A percentile compares a stretch with the other conserved stretches of the same genome.
Conservation (phyloP, 1,140 invertebrate species). For the Platyura marginata region DNA sequence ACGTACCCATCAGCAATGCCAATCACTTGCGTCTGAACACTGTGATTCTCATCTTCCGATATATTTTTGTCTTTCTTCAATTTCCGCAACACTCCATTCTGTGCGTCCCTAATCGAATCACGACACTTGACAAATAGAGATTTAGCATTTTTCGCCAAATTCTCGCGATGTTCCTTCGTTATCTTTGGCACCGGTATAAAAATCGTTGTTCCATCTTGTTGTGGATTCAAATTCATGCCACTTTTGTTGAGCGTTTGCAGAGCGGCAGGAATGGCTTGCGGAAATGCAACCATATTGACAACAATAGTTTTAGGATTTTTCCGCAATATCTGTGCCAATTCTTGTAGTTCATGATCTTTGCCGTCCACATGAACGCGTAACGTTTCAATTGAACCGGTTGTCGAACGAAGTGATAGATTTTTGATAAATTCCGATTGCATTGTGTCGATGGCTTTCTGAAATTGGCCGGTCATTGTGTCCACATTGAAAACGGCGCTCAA, state of each 20-base stretch:
- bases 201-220: constrained; percentile 80
- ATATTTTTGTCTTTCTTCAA: constrained; percentile 43
- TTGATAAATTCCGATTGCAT: constrained; percentile 66
- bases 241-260: constrained; percentile 55
- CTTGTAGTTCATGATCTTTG: constrained; percentile 66
- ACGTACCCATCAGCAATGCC: constrained; percentile 44
- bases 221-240: constrained; percentile 84
- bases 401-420: constrained; percentile 52
- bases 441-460: constrained; percentile 41
- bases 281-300: constrained; percentile 64
- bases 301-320: constrained; percentile 76
- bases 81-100: constrained; percentile 52
- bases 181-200: constrained; percentile 80
- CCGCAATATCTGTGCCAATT: constrained; percentile 70
- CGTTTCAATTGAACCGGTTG: constrained; percentile 57
- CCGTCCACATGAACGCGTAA: constrained; percentile 57
- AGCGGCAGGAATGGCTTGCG: constrained; percentile 62
- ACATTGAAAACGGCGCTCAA: constrained; percentile 50
- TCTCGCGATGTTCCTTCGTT: constrained; percentile 80
- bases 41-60: constrained; percentile 44
- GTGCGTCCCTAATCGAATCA: constrained; percentile 55
- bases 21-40: constrained; percentile 45
- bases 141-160: constrained; percentile 74
- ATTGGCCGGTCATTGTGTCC: constrained; percentile 41
- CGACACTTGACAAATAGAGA: constrained; percentile 58